Conservation (phyloP, 2,797 vertebrate species). For the Helostoma temminkii region DNA sequence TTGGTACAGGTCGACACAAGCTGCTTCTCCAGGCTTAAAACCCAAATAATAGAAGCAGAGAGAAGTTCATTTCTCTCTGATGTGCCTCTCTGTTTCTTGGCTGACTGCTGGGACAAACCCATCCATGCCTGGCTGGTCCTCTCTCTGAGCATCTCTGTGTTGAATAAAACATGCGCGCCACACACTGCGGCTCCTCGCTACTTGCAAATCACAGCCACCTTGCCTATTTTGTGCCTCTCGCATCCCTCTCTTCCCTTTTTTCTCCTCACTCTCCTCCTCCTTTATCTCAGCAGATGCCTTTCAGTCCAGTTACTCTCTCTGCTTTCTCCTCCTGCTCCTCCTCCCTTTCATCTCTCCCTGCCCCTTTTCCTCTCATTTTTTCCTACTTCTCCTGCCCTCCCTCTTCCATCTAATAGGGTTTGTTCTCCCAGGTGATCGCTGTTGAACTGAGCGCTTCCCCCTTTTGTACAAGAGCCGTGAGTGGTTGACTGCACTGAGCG, state of each 20-base stretch:
- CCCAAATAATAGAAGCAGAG: conserved; percentile 9
- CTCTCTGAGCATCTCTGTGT: conserved; percentile 37
- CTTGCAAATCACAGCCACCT: conserved; percentile 69
- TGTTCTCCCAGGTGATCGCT: conserved; percentile 77
- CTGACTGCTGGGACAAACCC: conserved; percentile 57
- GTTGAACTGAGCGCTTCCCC: conserved; percentile 50
- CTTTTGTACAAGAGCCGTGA: conserved; percentile 58
- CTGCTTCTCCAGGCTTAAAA: neutral
- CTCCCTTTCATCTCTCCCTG: conserved; percentile 27
- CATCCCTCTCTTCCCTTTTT: conserved; percentile 30
- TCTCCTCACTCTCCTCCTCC: conserved; percentile 26
- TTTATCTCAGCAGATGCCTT: conserved; percentile 56
- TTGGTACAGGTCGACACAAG: neutral
- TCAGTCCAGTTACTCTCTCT: conserved; percentile 35
- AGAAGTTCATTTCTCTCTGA: conserved; percentile 4
- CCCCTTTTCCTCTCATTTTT: neutral
- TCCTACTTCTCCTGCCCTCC: conserved; percentile 29
- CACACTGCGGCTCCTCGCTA: conserved; percentile 57
- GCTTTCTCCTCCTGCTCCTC: conserved; percentile 36
- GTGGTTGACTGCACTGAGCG: conserved; percentile 72
- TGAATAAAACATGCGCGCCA: conserved; percentile 79
- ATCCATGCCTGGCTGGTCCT: conserved; percentile 52
- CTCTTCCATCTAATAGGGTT: conserved; percentile 58
- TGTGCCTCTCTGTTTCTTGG: conserved; percentile 22
- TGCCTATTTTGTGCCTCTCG: conserved; percentile 29